Base-by-base conservation (phyloP, 2,113 vertebrate species). In the Uria aalge region DNA sequence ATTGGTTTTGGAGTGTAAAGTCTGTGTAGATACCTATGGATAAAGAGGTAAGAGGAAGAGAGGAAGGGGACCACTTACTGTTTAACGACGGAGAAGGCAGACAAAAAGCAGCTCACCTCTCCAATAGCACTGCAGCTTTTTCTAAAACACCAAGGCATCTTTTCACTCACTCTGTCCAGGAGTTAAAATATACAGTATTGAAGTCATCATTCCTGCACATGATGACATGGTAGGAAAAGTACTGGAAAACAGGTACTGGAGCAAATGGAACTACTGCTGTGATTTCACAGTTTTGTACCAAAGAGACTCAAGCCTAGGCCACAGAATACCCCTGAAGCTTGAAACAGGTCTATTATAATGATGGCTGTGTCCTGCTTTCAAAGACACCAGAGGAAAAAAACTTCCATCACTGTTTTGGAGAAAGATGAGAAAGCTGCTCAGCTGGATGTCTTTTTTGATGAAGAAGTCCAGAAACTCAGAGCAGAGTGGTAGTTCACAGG, bases 401-500 rank as follows among this genome's bases (percentile, higher is more conserved):
- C 40, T 89, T 78, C 89, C 53, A 40, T 41, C 60, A 72, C 73
- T 72, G 59, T 81, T 96, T 84, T 81, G 73, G 80, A 86, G 64
- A 86, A 71, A 89, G 56, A 92, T 41, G 22, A 96, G 84, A 87
- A 89, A 97, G 52, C 77, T 82, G 76, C 87, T 90, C 12, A 0
- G 84, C 66, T 95, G 91, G 73, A 85, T 78, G 66, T 52, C 60
- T 91, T 91, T 91, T 96, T 84, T 96, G 68, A 94, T 60, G 56
- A 87, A 68, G 63, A 81, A 84, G 87, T 79, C 55, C 62, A 91
- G 77, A 94, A 94, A 87, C 60, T 75, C 69, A 34, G 34, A 89
- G 69, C 47, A 78, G 72, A 92, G 69, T 64, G 56, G 57, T 16
- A 92, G 84, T 72, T 95, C 89, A 78, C 30, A 85, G 60, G 38